Evolutionary conservation across 2,888 invertebrate species (phyloP), one percentile per base, ranked within the genome.

Genomic region (Spialia ferax): DNA sequence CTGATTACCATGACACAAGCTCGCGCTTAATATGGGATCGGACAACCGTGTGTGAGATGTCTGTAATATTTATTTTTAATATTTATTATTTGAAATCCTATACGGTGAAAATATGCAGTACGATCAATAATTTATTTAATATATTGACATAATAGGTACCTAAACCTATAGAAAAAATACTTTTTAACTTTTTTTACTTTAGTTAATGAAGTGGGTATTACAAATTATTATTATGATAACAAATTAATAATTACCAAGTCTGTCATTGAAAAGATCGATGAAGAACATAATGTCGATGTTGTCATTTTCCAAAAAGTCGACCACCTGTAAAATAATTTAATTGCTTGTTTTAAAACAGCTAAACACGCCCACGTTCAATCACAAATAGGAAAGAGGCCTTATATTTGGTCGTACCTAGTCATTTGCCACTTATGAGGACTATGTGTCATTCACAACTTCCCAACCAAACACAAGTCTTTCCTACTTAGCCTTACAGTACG

Each of bases 221-320:
- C 11, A 8, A 32, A 32, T 32, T 8, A 7, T 8, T 8, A 2
- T 32, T 32, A 8, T 32, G 1, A n/a, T 38, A 29, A n/a, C n/a
- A 32, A 32, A 7, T 2, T 11, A 26, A 20, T 55, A 80, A 85
- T 83, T 78, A 91, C 91, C 87, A 23, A 92, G 63, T 32, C 81
- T 52, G 0, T 79, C 75, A 70, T 92, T 86, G 64, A 92, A 57
- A 3, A 69, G 32, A 57, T 91, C 86, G 38, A 92, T 72, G 79
- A 89, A 92, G 79, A 73, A 91, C 13, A 80, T 66, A 35, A 92
- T 85, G 63, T 91, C 92, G 50, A 91, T 90, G 70, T 87, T 87
- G 73, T 91, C 87, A 20, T 83, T 80, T 75, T 91, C 89, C 69
- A 92, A 80, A 73, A 86, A 92, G 0, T 89, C 84, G 18, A 89